phyloP scores from a whole-genome alignment of 2,797 vertebrate species.

The Hipposideros larvatus region DNA sequence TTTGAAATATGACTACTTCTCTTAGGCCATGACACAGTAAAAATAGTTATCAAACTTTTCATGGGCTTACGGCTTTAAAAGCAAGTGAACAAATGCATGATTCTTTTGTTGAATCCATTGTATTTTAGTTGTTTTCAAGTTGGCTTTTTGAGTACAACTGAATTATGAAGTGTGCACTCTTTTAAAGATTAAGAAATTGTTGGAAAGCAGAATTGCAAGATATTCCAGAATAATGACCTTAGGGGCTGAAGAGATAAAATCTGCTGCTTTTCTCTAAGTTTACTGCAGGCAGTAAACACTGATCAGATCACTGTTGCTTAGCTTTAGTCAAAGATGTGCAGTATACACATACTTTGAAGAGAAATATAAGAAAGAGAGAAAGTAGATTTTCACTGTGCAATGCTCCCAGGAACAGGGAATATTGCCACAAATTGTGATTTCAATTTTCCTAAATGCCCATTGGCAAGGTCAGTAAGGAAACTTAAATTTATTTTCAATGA shows the following conservation, averaged over 20 bases:
- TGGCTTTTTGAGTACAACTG: neutral
- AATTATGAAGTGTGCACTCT: neutral
- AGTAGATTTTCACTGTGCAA: neutral
- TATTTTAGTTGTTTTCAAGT: neutral
- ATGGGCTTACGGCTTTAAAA: neutral
- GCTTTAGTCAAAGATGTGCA: neutral
- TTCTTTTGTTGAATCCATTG: neutral
- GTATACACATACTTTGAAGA: conserved; percentile 31
- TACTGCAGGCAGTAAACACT: neutral
- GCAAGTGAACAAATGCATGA: neutral
- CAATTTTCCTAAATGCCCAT: conserved; percentile 19
- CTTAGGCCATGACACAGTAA: neutral
- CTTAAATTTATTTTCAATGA: conserved; percentile 7
- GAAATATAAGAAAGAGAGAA: conserved; percentile 10
- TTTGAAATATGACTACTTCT: neutral
- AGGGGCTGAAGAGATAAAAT: neutral
- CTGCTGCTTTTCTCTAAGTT: neutral
- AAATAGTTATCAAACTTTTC: neutral
- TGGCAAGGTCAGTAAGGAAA: conserved; percentile 32
- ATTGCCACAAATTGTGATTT: conserved; percentile 21
- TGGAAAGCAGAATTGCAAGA: neutral
- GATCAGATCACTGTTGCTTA: neutral
- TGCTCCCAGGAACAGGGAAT: neutral
- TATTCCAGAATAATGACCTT: neutral
- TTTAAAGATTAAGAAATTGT: conserved; percentile 5